Evolutionary conservation across 2,888 invertebrate genomes (phyloP).

Genomic region (Deilephila elpenor): DNA sequence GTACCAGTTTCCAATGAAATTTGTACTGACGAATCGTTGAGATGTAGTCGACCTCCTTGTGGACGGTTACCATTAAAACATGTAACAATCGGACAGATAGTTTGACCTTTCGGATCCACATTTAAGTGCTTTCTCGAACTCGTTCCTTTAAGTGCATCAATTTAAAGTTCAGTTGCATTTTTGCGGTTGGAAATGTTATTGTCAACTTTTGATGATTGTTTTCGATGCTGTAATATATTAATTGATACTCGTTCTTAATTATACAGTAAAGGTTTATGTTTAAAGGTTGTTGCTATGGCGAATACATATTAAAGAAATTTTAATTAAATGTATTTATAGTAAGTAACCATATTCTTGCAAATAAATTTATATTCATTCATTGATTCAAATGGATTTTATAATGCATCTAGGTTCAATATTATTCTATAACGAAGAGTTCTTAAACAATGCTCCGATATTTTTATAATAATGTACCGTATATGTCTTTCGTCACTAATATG

Average conservation of each 20-base stretch:
- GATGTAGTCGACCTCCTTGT: neutral
- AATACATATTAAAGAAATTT: too few relatives aligned
- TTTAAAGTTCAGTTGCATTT: slow-evolving; percentile 22
- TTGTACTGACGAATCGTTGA: too few relatives aligned
- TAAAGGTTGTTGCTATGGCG: neutral
- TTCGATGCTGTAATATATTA: neutral
- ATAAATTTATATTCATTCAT: too few relatives aligned
- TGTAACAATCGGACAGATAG: neutral
- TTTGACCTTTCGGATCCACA: neutral
- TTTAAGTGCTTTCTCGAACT: neutral
- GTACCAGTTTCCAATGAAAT: neutral
- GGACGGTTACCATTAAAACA: neutral
- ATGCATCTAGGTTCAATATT: too few relatives aligned
- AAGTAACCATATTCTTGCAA: too few relatives aligned
- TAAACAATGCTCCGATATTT: too few relatives aligned
- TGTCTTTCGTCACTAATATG: too few relatives aligned
- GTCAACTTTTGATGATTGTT: neutral
- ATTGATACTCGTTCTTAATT: neutral
- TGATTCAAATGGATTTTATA: too few relatives aligned
- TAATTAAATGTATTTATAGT: too few relatives aligned
- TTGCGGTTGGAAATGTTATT: neutral
- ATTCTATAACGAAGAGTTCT: too few relatives aligned
- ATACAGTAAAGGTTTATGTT: neutral
- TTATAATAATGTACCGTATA: too few relatives aligned
- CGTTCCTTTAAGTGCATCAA: slow-evolving; percentile 3